Percentiles rank a stretch among this genome's conserved stretches.
These are phyloP conservation scores for Apodemia zela DNA, from an alignment of 2,888 invertebrate genomes.

Conservation along the genomic window DNA sequence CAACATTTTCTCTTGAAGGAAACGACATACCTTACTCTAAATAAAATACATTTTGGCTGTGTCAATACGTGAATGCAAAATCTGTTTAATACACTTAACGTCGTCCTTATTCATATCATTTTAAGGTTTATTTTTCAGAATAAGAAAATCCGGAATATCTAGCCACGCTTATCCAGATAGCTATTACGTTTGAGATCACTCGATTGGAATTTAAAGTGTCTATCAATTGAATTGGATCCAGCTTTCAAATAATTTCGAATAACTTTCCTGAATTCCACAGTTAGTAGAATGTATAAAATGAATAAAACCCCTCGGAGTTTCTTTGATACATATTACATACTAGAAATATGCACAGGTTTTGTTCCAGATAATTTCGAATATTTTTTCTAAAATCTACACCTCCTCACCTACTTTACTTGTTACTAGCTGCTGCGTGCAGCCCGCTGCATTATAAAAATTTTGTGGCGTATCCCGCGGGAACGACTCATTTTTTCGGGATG, in stretches of 20 bases:
- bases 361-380: too few relatives aligned
- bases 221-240: slow-evolving; percentile 32
- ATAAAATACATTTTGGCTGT: slow-evolving; percentile 15
- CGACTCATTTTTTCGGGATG: too few relatives aligned
- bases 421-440: too few relatives aligned
- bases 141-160: slow-evolving; percentile 25
- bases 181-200: slow-evolving; percentile 30
- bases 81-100: slow-evolving; percentile 2
- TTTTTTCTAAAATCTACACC: too few relatives aligned
- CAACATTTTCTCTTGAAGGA: background rate
- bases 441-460: too few relatives aligned
- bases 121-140: slow-evolving; percentile 11
- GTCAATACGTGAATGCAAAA: slow-evolving; percentile 16
- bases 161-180: slow-evolving; percentile 29
- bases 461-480: too few relatives aligned
- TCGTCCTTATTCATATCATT: background rate
- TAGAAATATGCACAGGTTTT: background rate
- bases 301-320: background rate
- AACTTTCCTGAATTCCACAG: slow-evolving; percentile 24
- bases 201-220: slow-evolving; percentile 33
- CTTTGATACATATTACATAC: background rate
- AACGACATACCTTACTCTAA: slow-evolving; percentile 7
- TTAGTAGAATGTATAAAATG: slow-evolving; percentile 1
- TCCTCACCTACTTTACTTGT: too few relatives aligned
- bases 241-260: slow-evolving; percentile 31